These are phyloP conservation scores for Drosophila merina DNA, from an alignment of 2,888 invertebrate species.

Conservation along the genomic window DNA sequence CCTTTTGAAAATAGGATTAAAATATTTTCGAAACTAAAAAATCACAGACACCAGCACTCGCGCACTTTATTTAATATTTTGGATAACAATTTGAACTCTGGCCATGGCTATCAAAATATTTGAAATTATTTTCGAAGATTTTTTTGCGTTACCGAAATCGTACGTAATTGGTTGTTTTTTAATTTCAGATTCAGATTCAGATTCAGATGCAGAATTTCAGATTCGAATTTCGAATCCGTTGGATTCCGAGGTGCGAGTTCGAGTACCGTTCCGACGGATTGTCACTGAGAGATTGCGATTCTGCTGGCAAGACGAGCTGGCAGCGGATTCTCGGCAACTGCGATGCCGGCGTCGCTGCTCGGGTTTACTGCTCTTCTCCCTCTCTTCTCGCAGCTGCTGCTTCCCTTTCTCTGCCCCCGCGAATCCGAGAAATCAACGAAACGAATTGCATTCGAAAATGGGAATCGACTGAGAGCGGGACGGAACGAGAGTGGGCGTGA, in stretches of 20 bases:
- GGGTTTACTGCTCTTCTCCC: constrained; percentile 10
- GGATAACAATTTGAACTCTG: constrained; percentile 4
- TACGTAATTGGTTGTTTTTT: constrained; percentile 9
- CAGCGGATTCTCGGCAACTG: constrained; percentile 39
- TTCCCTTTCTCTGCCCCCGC: constrained; percentile 25
- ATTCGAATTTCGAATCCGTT: constrained; percentile 28
- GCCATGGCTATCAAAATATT: constrained; percentile 14
- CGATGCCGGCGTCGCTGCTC: constrained; percentile 28
- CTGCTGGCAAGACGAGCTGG: constrained; percentile 34
- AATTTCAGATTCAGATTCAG: neutral
- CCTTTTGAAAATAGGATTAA: constrained; percentile 15
- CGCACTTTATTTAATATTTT: constrained; percentile 21
- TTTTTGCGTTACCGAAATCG: constrained; percentile 10
- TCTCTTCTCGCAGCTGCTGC: neutral
- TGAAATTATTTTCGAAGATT: constrained; percentile 21
- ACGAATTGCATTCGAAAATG: constrained; percentile 76
- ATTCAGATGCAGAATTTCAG: constrained; percentile 17
- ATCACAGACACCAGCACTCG: constrained; percentile 36
- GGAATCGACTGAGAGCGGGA: constrained; percentile 66
- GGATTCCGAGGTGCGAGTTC: constrained; percentile 26
- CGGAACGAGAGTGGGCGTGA: constrained; percentile 13
- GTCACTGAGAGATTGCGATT: constrained; percentile 71
- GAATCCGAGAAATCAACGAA: constrained; percentile 78
- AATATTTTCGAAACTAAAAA: constrained; percentile 19
- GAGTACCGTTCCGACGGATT: constrained; percentile 80